Conservation (phyloP, 2,113 vertebrate species). For the Salvator merianae region DNA sequence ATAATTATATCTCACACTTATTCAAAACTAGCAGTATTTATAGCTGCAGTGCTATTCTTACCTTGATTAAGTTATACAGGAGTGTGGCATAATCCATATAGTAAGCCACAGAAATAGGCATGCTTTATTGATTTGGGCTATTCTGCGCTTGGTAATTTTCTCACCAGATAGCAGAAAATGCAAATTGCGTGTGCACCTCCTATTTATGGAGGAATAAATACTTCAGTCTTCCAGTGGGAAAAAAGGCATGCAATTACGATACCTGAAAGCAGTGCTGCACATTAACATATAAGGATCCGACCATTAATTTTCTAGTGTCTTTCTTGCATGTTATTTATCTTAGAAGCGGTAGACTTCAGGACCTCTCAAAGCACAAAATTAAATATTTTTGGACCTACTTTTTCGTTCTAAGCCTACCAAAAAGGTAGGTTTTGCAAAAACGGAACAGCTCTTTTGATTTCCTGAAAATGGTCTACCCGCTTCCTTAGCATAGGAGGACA, state of each 20-base stretch:
- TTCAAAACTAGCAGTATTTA: not conserved
- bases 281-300: not conserved
- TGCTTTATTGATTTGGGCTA: not conserved
- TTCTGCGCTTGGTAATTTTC: not conserved
- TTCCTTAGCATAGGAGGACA: too few relatives aligned
- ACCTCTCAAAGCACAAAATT: not conserved
- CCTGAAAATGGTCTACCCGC: too few relatives aligned
- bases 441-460: too few relatives aligned
- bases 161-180: not conserved
- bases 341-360: not conserved
- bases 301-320: not conserved
- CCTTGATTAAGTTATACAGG: not conserved
- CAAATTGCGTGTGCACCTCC: not conserved
- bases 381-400: too few relatives aligned
- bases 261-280: not conserved
- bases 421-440: too few relatives aligned
- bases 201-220: not conserved
- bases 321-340: not conserved
- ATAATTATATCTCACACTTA: not conserved
- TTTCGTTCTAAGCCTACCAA: too few relatives aligned
- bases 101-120: not conserved
- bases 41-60: not conserved
- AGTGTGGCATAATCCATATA: not conserved
- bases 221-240: not conserved
- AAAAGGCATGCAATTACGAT: not conserved